Percentiles rank a stretch among this genome's conserved stretches.
Evolutionary conservation across 2,888 invertebrate genomes (phyloP).

Genomic region (Lysandra coridon): DNA sequence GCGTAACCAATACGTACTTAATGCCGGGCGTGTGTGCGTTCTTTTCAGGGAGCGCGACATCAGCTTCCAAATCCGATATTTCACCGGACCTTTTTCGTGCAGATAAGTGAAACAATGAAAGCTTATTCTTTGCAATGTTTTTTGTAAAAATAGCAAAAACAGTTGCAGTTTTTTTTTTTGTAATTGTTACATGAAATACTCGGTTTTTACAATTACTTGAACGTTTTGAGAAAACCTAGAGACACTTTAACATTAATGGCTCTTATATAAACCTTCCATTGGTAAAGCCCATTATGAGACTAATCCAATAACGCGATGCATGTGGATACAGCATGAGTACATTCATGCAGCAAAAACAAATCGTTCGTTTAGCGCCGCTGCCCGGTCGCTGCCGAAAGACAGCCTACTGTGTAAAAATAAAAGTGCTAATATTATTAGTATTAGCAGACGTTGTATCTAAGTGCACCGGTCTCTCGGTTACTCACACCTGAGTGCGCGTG

Average conservation of each 20-base stretch:
- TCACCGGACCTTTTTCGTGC: conserved; percentile 39
- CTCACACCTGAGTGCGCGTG: conserved; percentile 68
- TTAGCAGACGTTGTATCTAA: conserved; percentile 67
- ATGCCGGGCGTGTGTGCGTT: conserved; percentile 45
- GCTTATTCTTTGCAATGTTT: neutral
- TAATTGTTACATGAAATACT: neutral
- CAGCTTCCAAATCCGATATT: conserved; percentile 43
- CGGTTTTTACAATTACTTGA: neutral
- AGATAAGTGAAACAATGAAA: conserved; percentile 18
- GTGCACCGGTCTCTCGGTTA: conserved; percentile 62
- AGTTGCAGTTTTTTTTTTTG: neutral
- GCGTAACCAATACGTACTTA: conserved; percentile 62
- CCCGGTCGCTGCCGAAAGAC: conserved; percentile 40
- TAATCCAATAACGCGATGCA: neutral
- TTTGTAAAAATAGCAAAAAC: neutral
- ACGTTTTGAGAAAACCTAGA: neutral
- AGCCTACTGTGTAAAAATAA: conserved; percentile 56
- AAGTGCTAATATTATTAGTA: conserved; percentile 62
- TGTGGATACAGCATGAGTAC: neutral
- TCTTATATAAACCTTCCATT: neutral
- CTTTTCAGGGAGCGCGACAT: conserved; percentile 42
- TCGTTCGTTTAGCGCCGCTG: neutral
- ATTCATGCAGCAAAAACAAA: neutral
- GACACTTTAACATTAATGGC: neutral
- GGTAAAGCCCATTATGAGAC: neutral